phyloP scores from a whole-genome alignment of 2,888 invertebrate species.

The Linnaemya vulpina region DNA sequence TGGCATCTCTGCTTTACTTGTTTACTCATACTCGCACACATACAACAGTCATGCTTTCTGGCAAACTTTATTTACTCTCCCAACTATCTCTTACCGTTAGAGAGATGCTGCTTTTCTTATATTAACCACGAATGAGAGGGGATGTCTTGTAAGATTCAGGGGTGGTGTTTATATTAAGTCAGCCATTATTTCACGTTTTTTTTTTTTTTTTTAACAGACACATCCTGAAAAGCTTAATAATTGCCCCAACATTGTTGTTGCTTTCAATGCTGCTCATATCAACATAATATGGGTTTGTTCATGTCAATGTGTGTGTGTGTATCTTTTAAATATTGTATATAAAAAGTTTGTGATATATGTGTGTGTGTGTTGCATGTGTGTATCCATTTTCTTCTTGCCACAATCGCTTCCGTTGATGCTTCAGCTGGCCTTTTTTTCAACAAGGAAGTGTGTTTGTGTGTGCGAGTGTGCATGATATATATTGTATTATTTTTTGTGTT shows the following conservation, averaged over 20 bases:
- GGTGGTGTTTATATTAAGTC: slow-evolving; percentile 46
- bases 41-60: neutral
- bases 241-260: slow-evolving; percentile 65
- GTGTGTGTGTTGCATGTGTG: neutral
- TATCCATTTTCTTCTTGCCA: slow-evolving; percentile 33
- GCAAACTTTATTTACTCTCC: neutral
- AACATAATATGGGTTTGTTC: neutral
- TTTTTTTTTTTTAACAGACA: slow-evolving; percentile 63
- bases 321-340: no score
- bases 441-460: neutral
- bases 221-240: slow-evolving; percentile 75
- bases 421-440: slow-evolving; percentile 29
- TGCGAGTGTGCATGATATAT: neutral
- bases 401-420: slow-evolving; percentile 62
- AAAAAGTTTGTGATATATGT: neutral
- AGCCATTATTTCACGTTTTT: slow-evolving; percentile 62
- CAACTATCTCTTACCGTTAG: neutral
- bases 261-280: slow-evolving; percentile 3
- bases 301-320: no score
- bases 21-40: no score
- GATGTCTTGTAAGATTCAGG: no score
- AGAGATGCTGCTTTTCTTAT: slow-evolving; percentile 6
- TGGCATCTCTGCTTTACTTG: slow-evolving; percentile 16
- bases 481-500: neutral
- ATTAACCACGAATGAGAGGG: neutral